Evolutionary conservation across 2,113 vertebrate genomes (phyloP).

Genomic region (Chauna torquata): DNA sequence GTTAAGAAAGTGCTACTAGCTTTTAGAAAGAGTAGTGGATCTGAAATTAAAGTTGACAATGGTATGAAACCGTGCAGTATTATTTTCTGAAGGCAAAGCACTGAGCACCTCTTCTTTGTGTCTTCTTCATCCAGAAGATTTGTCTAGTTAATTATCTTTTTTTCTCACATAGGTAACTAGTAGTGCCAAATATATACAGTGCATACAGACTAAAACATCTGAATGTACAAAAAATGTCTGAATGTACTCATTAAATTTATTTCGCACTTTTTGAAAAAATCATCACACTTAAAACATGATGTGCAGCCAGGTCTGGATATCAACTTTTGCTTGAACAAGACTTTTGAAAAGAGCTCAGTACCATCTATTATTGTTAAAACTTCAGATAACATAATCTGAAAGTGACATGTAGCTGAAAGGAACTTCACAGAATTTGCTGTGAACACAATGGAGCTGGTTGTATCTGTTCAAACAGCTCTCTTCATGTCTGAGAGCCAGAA

Average conservation of each 20-base stretch:
- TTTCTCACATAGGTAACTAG: background rate
- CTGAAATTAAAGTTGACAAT: background rate
- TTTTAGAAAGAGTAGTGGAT: background rate
- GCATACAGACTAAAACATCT: background rate
- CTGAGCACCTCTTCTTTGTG: background rate
- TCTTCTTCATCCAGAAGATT: background rate
- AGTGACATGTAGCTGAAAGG: constrained; percentile 70
- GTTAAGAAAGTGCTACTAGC: background rate
- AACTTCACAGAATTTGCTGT: constrained; percentile 27
- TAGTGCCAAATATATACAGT: background rate
- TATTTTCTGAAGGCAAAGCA: background rate
- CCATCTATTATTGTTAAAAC: constrained; percentile 21
- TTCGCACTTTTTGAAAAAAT: background rate
- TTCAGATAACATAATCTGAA: constrained; percentile 21
- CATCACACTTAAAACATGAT: background rate
- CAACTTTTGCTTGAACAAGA: background rate
- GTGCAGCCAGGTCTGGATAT: background rate
- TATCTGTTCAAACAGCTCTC: constrained; percentile 30
- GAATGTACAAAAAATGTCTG: background rate
- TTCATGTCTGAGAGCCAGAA: background rate
- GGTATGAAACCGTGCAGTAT: background rate
- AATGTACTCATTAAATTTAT: background rate
- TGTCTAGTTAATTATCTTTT: background rate
- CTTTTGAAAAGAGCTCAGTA: constrained; percentile 12
- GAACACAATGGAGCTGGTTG: constrained; percentile 45